These are phyloP conservation scores for Melangyna quadrimaculata DNA, from an alignment of 2,888 invertebrate genomes.

Conservation along the genomic window DNA sequence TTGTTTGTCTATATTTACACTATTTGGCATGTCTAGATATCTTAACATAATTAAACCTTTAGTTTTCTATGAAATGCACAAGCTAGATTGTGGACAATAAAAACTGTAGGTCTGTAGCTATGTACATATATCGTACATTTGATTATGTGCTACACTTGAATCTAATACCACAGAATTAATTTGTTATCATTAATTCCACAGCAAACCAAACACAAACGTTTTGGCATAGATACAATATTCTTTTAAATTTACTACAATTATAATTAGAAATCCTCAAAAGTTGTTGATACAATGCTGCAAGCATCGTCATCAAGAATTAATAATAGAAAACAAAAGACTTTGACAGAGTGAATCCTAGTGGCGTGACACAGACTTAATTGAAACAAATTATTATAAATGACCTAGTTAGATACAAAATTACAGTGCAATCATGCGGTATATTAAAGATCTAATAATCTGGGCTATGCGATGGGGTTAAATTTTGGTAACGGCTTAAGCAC, in stretches of 20 bases:
- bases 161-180: slow-evolving; percentile 15
- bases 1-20: too few species aligned
- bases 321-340: not conserved
- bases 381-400: not conserved
- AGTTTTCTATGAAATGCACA: not conserved
- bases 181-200: slow-evolving; percentile 35
- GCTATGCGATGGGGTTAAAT: not conserved
- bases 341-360: not conserved
- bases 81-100: not conserved
- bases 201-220: not conserved
- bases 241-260: not conserved
- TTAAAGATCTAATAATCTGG: not conserved
- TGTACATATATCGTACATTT: too few species aligned
- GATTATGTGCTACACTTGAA: not conserved
- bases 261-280: not conserved
- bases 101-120: not conserved
- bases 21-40: not conserved
- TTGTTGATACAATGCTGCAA: slow-evolving; percentile 4
- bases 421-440: not conserved
- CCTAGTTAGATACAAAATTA: not conserved
- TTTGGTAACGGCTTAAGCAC: not conserved
- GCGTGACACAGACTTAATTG: not conserved
- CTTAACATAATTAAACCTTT: not conserved
- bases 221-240: slow-evolving; percentile 21
- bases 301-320: slow-evolving; percentile 17